Conservation (phyloP, 2,797 vertebrate species). For the Danio jaintianensis region DNA sequence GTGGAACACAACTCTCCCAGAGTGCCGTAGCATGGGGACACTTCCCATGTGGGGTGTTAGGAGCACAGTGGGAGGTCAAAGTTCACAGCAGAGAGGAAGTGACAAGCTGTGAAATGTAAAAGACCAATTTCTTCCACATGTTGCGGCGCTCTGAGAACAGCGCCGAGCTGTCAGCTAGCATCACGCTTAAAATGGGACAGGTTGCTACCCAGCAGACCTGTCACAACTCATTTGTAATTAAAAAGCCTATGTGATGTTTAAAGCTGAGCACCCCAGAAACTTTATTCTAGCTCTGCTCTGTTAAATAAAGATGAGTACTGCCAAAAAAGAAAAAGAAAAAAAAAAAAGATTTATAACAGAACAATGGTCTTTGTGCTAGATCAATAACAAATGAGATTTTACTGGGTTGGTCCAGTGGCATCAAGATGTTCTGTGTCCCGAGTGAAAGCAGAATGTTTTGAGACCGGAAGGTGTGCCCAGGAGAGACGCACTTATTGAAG, state of each 20-base stretch:
- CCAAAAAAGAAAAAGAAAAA: constrained; percentile 60
- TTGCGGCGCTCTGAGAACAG: constrained; percentile 88
- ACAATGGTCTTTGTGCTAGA: constrained; percentile 68
- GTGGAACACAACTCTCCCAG: constrained; percentile 83
- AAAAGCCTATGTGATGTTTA: constrained; percentile 89
- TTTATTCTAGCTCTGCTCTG: constrained; percentile 70
- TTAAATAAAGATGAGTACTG: constrained; percentile 85
- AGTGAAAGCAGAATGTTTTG: constrained; percentile 44
- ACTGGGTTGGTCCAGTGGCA: constrained; percentile 60
- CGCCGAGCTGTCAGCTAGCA: constrained; percentile 88
- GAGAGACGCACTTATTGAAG: constrained; percentile 25
- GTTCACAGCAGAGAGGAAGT: constrained; percentile 95
- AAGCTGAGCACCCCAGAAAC: constrained; percentile 85
- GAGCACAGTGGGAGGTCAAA: constrained; percentile 92
- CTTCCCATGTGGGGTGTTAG: constrained; percentile 93
- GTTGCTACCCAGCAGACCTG: constrained; percentile 88
- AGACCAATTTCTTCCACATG: constrained; percentile 99
- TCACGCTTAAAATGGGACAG: constrained; percentile 88
- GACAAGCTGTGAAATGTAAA: constrained; percentile 99
- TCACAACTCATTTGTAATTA: constrained; percentile 96
- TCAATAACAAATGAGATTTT: constrained; percentile 76
- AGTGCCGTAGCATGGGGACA: constrained; percentile 87
- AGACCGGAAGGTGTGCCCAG: constrained; percentile 45
- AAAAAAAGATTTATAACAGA: constrained; percentile 77
- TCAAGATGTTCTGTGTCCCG: constrained; percentile 56